Evolutionary conservation across 2,113 vertebrate species (phyloP), one percentile per base, ranked within the genome.

Genomic region (Datnioides undecimradiatus): DNA sequence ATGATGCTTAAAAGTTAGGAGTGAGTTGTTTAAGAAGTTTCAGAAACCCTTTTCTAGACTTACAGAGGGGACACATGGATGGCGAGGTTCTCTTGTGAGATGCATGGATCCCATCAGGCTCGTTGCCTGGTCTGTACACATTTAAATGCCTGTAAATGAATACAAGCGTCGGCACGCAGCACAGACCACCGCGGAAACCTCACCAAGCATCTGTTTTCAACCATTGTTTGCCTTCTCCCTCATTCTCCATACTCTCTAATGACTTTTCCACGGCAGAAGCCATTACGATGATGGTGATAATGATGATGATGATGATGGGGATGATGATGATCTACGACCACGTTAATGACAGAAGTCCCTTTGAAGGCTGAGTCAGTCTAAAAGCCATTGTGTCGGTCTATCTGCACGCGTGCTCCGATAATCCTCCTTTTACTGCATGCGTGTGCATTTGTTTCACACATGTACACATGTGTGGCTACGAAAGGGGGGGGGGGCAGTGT

Each of bases 231-330:
- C 17, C 51, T 73, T 71, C 52, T 34, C 38, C 41, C 45, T 63
- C 41, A 12, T 58, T 70, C 69, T 38, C 25, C 51, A 54, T 45
- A 7, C 27, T 58, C 41, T 69, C 16, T 87, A 70, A 79, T 77
- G 73, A 66, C 64, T 84, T 89, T 84, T 82, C 79, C 72, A 84
- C 21, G 9, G 73, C 64, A 58, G 41, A 73, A 76, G 51, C 81
- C 59, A 69, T 87, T 79, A 70, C 54, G 2, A 4, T 54, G 58
- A 71, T 87, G 73, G 29, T 66, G 65, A 73, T 80, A 57, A 64
- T 64, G 12, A 82, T 80, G 60, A 83, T 49, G 43, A 82, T 81
- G 66, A 21, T 58, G 68, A 40, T 81, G 66, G 13, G 45, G 68
- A 40, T 40, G 43, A 73, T 65, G 60, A 62, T 72, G 49, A 88